Percentiles rank a stretch among this genome's conserved stretches.
These are phyloP conservation scores for Mesoligia furuncula DNA, from an alignment of 2,888 invertebrate species.

Conservation along the genomic window DNA sequence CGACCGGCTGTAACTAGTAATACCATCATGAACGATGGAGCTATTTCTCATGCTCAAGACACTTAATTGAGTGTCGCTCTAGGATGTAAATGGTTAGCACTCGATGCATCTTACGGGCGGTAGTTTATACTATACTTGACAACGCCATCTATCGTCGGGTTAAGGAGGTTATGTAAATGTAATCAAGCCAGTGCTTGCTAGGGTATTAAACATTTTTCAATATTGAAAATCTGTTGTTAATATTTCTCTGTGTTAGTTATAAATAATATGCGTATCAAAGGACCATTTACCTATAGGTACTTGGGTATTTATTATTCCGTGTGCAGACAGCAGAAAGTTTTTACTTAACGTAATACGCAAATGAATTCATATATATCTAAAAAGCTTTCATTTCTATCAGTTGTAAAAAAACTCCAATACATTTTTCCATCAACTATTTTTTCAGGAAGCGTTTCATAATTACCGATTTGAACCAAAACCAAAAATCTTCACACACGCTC, in stretches of 20 bases:
- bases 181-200: constrained; percentile 16
- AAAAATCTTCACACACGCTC: not conserved
- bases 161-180: constrained; percentile 24
- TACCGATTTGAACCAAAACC: not conserved
- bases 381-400: not conserved
- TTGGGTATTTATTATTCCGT: not conserved
- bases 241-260: not conserved
- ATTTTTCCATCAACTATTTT: not conserved
- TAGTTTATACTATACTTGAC: constrained; percentile 3
- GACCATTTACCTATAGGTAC: not conserved
- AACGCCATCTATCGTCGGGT: constrained; percentile 41
- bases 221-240: not conserved
- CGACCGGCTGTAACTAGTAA: not conserved
- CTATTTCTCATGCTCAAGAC: constrained; percentile 22
- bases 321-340: too few species aligned
- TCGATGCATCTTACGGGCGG: constrained; percentile 13
- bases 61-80: constrained; percentile 56
- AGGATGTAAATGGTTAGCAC: constrained; percentile 31
- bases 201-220: not conserved
- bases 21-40: constrained; percentile 16
- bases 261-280: not conserved
- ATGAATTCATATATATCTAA: too few species aligned
- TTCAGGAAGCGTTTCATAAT: too few species aligned
- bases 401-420: not conserved
- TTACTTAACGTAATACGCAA: not conserved